These are phyloP conservation scores for Callosobruchus maculatus DNA, from an alignment of 2,888 invertebrate species.

Conservation along the genomic window DNA sequence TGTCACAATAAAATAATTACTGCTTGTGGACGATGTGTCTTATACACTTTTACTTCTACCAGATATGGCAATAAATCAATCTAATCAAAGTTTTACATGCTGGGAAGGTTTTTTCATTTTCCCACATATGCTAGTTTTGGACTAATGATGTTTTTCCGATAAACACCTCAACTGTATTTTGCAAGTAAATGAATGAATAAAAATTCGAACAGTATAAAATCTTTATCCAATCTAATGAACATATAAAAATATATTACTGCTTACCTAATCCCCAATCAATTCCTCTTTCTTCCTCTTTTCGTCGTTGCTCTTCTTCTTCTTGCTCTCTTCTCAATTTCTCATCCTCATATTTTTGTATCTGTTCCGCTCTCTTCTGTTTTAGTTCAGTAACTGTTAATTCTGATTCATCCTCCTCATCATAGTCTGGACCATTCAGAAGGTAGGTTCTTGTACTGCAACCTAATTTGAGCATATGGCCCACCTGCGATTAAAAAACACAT, in stretches of 20 bases:
- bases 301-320: constrained; percentile 53
- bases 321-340: constrained; percentile 50
- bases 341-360: constrained; percentile 43
- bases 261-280: constrained; percentile 91
- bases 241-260: background rate
- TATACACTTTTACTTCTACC: too few species aligned
- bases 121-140: too few species aligned
- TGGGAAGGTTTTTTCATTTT: too few species aligned
- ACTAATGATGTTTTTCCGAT: too few species aligned
- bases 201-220: too few species aligned
- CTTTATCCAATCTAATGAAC: background rate
- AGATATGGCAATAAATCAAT: too few species aligned
- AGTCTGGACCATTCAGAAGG: constrained; percentile 79
- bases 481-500: constrained; percentile 41
- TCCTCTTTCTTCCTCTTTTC: constrained; percentile 64
- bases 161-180: too few species aligned
- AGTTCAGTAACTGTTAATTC: constrained; percentile 74
- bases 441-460: constrained; percentile 83
- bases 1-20: too few species aligned
- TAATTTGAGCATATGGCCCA: constrained; percentile 90
- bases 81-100: too few species aligned
- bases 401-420: constrained; percentile 84
- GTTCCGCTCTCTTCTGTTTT: constrained; percentile 52
- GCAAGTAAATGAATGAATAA: too few species aligned
- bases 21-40: too few species aligned